Base-by-base conservation (phyloP, 2,888 invertebrate species). In the Heliconius ismenius region DNA sequence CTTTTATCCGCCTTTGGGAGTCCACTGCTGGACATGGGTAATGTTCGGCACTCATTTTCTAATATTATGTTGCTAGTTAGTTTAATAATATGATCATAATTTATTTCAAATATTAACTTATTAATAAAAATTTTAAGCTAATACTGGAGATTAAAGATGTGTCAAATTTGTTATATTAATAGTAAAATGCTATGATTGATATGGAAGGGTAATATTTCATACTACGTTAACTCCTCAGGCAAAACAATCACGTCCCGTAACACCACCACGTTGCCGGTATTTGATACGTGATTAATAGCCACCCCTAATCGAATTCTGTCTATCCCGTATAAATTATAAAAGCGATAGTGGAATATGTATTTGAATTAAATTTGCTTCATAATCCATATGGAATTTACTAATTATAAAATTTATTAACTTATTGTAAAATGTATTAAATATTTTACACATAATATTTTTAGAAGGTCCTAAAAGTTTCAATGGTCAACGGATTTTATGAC, bases 261-360 rank as follows among this genome's bases (percentile, higher is more conserved):
- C 13, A 67, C 24, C 9, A 24, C 39, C 15, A 39, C 39, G 67
- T 67, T 43, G 67, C 39, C 39, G 24, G 39, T 1, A 67, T 67
- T 67, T 67, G 36, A 39, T 67, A 43, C 67, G 39, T 67, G 67
- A 67, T 67, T 43, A 67, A 67, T 43, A 24, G 65, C 67, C 9
- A 67, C 39, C 67, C 24, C 43, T 67, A 43, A 67, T 67, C 67
- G 9, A 43, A 39, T 39, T 67, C 67, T 24, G 15, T 67, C 67
- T 39, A 43, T 24, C 39, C 67, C 7, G 67, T 67, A 43, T 24
- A 15, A 67, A 24, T 67, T 67, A 24, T 67, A 67, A 43, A 67
- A 39, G 24, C 39, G 15, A 67, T 36, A 36, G 10, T 32, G 64
- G 32, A 32, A 36, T 65, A 65, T 36, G 13, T 65, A n/a, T 36